Conservation (phyloP, 2,888 invertebrate species). For the Nemurella pictetii region DNA sequence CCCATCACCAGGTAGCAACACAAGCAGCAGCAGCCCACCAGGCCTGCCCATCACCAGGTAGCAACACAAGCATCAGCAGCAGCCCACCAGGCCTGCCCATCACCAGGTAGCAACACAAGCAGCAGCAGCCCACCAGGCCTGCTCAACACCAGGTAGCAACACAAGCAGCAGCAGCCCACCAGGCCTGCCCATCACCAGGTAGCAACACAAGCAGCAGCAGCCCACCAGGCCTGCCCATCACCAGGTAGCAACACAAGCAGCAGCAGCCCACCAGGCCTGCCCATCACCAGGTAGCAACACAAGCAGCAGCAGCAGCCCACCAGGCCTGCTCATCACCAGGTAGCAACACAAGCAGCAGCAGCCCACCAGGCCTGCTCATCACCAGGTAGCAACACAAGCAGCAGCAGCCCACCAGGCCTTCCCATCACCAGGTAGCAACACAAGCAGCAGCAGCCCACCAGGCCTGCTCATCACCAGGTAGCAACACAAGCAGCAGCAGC, state of each 20-base stretch:
- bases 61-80: background rate
- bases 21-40: background rate
- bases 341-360: slow-evolving; percentile 43
- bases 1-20: too few species aligned
- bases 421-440: slow-evolving; percentile 56
- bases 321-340: slow-evolving; percentile 59
- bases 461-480: too few species aligned
- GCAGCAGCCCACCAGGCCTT: slow-evolving; percentile 49
- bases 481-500: too few species aligned
- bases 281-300: too few species aligned
- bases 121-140: slow-evolving; percentile 49
- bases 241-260: slow-evolving; percentile 51
- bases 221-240: slow-evolving; percentile 55
- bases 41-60: slow-evolving; percentile 60
- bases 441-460: background rate
- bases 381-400: too few species aligned
- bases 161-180: background rate
- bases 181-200: too few species aligned
- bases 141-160: slow-evolving; percentile 56
- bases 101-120: too few species aligned
- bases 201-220: too few species aligned
- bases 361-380: too few species aligned
- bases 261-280: too few species aligned
- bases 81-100: too few species aligned
- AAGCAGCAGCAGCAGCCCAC: background rate